These are phyloP conservation scores for Bombus breviceps DNA, from an alignment of 1,140 invertebrate species.

Conservation along the genomic window DNA sequence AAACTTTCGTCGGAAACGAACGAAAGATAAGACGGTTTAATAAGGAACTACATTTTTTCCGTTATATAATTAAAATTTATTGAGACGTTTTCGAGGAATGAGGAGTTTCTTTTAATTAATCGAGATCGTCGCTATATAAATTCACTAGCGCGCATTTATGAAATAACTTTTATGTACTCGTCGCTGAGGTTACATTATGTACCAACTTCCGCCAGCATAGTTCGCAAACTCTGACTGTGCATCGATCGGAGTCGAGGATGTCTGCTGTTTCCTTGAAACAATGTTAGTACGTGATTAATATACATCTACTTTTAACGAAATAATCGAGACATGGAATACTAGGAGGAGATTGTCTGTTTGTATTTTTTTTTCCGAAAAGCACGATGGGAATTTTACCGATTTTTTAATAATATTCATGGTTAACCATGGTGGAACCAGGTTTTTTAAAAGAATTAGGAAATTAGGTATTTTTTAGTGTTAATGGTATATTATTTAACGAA, in stretches of 20 bases:
- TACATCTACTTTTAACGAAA: background rate
- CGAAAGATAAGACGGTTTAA: constrained; percentile 25
- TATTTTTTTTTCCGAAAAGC: background rate
- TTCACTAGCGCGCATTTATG: background rate
- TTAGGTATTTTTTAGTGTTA: too few relatives aligned
- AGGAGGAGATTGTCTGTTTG: background rate
- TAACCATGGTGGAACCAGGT: too few relatives aligned
- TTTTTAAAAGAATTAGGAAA: too few relatives aligned
- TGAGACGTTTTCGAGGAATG: background rate
- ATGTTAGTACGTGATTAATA: background rate
- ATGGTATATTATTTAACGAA: background rate
- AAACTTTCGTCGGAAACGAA: background rate
- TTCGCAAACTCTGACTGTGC: background rate
- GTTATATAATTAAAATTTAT: background rate
- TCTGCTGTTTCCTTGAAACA: background rate
- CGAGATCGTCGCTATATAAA: background rate
- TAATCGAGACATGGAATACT: background rate
- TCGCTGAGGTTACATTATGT: background rate
- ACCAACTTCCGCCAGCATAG: background rate
- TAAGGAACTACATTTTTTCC: background rate
- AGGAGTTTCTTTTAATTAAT: background rate
- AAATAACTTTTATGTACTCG: too few relatives aligned
- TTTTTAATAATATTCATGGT: too few relatives aligned
- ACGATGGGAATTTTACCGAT: too few relatives aligned
- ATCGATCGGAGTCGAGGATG: background rate